A percentile compares a stretch with the other conserved stretches of the same genome.
phyloP scores from a whole-genome alignment of 2,113 vertebrate species.

The Hippocampus abdominalis region DNA sequence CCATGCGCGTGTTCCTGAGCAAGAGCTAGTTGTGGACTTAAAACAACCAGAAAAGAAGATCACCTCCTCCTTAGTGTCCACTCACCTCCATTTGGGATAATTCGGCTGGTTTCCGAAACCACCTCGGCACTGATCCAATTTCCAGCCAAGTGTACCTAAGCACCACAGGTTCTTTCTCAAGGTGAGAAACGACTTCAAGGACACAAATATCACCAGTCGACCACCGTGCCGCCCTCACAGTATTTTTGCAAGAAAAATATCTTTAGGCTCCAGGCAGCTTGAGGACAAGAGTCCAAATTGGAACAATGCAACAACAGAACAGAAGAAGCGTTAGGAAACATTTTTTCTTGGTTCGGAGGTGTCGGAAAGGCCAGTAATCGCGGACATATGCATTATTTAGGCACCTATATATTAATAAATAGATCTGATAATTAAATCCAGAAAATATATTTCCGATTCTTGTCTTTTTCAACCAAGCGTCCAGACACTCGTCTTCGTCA shows the following conservation, averaged over 20 bases:
- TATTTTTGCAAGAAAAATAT: constrained; percentile 14
- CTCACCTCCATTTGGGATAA: not conserved
- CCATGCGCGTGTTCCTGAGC: not conserved
- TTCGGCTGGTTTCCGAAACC: not conserved
- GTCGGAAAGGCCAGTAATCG: no score
- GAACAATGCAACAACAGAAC: not conserved
- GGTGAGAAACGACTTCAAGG: not conserved
- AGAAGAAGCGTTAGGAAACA: not conserved
- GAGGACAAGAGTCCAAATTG: not conserved
- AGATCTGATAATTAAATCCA: constrained; percentile 8
- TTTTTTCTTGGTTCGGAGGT: not conserved
- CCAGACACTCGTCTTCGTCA: constrained; percentile 33
- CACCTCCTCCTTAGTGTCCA: not conserved
- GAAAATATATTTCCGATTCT: not conserved
- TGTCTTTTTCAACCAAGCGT: not conserved
- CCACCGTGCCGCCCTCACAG: constrained; percentile 22
- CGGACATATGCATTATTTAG: not conserved
- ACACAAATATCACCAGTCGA: not conserved
- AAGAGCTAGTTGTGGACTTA: not conserved
- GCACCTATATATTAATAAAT: constrained; percentile 5
- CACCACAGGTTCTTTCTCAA: not conserved
- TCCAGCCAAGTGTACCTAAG: not conserved
- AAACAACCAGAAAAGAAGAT: not conserved
- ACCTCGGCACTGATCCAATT: not conserved
- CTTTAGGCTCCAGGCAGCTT: constrained; percentile 15